Evolutionary conservation across 2,797 vertebrate species (phyloP).

Genomic region (Propithecus perrieri): DNA sequence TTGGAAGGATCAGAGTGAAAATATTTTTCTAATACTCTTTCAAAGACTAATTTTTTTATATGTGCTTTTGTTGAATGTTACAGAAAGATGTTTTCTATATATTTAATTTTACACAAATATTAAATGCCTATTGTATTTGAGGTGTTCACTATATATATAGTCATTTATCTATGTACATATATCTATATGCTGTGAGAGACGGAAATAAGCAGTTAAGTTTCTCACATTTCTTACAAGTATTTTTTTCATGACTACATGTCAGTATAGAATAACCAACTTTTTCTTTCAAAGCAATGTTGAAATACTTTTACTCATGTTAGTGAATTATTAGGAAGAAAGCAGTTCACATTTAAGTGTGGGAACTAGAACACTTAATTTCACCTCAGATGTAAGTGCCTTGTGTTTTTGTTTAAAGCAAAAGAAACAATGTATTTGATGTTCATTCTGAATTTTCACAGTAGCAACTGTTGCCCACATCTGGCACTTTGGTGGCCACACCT

Average conservation of each 20-base stretch:
- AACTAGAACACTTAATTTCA: slow-evolving; percentile 34
- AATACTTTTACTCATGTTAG: slow-evolving; percentile 4
- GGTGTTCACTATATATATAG: not conserved
- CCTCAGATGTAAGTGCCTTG: not conserved
- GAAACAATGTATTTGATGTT: slow-evolving; percentile 40
- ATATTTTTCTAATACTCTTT: not conserved
- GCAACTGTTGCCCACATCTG: slow-evolving; percentile 65
- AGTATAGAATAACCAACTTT: not conserved
- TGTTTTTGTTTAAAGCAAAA: slow-evolving; percentile 9
- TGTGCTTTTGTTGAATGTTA: not conserved
- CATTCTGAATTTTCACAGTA: slow-evolving; percentile 24
- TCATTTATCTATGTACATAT: not conserved
- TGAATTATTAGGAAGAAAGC: not conserved
- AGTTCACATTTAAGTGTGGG: not conserved
- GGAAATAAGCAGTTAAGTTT: not conserved
- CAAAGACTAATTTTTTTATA: not conserved
- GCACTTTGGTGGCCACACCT: slow-evolving; percentile 64
- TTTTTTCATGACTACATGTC: not conserved
- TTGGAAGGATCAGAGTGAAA: not conserved
- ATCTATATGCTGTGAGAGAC: not conserved
- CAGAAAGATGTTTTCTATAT: not conserved
- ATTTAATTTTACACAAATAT: not conserved
- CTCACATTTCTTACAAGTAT: slow-evolving; percentile 29
- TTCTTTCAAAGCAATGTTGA: slow-evolving; percentile 41
- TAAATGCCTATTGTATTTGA: not conserved